Evolutionary conservation across 2,113 vertebrate genomes (phyloP), one percentile per base, ranked within the genome.

Genomic region (Todiramphus chloris): DNA sequence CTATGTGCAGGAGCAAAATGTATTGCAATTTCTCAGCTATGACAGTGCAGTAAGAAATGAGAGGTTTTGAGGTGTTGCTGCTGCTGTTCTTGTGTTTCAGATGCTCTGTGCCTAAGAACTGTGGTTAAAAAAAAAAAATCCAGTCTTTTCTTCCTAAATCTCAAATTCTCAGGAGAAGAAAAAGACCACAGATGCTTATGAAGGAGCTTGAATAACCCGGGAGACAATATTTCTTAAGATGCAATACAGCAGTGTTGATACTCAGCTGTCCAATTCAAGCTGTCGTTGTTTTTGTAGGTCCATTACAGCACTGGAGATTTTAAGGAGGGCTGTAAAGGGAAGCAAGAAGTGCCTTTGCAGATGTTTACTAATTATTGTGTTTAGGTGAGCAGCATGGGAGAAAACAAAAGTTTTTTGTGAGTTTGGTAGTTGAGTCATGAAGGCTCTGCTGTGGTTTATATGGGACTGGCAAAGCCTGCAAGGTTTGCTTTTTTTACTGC

Each of bases 221-320:
- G 83, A 81, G 91, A 77, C 21, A 27, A 9, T 35, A 70, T 88
- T 83, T 92, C 63, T 86, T 50, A 15, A 41, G 75, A 6, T 50
- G 50, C 23, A 43, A 5, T 16, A n/a, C 30, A 68, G 62, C 27
- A 58, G 16, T 44, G 85, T 30, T 0, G 1, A 14, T 88, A 18
- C n/a, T 90, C 80, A 70, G 91, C 93, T 95, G 95, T 74, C 89
- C 72, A 46, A 15, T 48, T 83, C 75, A 81, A 93, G 83, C 89
- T 95, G 94, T 67, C 73, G 8, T 74, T 59, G 80, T 27, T 90
- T 94, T 43, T 74, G 75, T 63, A 70, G 73, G 37, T 50, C 68
- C 79, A 8, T 88, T 44, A n/a, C 6, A 3, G 56, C 51, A 3
- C 55, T 67, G 68, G 64, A 77, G 68, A 74, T 55, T 74, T 83